Evolutionary conservation across 1,140 invertebrate species (phyloP), one percentile per base, ranked within the genome.

Genomic region (Acromyrmex heyeri): DNA sequence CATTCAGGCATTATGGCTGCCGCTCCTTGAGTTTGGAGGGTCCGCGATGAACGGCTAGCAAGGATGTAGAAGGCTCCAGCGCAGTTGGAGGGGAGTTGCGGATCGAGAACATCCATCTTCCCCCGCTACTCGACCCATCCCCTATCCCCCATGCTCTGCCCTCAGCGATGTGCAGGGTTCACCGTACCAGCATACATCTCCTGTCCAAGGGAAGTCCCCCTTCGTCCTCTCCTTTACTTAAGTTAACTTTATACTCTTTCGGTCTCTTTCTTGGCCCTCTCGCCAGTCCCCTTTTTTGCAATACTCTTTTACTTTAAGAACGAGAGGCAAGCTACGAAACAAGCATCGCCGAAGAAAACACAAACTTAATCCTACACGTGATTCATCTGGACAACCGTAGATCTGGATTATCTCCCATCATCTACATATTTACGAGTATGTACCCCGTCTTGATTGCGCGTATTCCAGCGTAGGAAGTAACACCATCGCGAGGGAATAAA

Each of bases 81-180:
- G 82, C 70, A 79, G 86, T 38, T 81, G 87, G 83, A 64, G 65
- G 70, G 79, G 88, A 82, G 82, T 85, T 87, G 94, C 93, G 93
- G 92, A 91, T 93, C 94, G 94, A 94, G 94, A 92, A 94, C 94
- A 95, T 95, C 91, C 92, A 95, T 95, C 95, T 95, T 95, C 94
- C 91, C 92, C 87, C 83, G 57, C 88, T 75, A 67, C 85, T 85
- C 91, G 89, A 91, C 89, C 86, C 92, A 88, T 87, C 89, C 86
- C 88, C 79, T 89, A 89, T 91, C 90, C 90, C 87, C 92, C 82
- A 88, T 75, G 88, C 81, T 87, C 87, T 89, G 90, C 85, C 86
- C 92, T 93, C 91, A 93, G 81, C 88, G 88, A 90, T 88, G 87
- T 88, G 79, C 90, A 89, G 90, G 91, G 88, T 91, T 93, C 93